Evolutionary conservation across 2,797 vertebrate genomes (phyloP).

Genomic region (Danio jaintianensis): DNA sequence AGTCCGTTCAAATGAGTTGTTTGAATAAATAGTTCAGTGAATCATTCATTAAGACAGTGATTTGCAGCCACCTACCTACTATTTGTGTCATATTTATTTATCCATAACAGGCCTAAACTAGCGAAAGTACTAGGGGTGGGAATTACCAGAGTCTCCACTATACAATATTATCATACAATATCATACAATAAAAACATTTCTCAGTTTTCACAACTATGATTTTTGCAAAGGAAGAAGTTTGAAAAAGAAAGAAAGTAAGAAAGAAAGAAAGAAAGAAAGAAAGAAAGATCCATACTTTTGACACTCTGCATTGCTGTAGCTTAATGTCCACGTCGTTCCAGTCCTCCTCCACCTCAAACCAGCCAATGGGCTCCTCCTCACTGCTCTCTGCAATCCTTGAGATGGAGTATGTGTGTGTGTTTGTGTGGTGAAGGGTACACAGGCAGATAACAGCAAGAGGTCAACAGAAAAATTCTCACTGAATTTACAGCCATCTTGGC

Average conservation of each 20-base stretch:
- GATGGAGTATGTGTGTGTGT: constrained; percentile 36
- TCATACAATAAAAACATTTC: too few species aligned
- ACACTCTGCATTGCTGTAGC: constrained; percentile 89
- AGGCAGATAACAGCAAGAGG: constrained; percentile 13
- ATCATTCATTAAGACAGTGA: too few species aligned
- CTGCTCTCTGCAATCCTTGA: constrained; percentile 71
- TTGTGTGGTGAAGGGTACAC: background rate
- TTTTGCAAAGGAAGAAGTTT: too few species aligned
- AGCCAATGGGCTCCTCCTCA: constrained; percentile 93
- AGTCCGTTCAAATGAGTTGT: too few species aligned
- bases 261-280: constrained; percentile 22
- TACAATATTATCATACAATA: too few species aligned
- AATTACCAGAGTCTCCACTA: too few species aligned
- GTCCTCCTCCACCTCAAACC: constrained; percentile 97
- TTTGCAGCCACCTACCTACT: too few species aligned
- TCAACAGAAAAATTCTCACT: background rate
- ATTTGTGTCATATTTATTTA: too few species aligned
- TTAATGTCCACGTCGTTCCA: constrained; percentile 96
- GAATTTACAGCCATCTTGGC: constrained; percentile 12
- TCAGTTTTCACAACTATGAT: too few species aligned
- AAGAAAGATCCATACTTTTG: constrained; percentile 79
- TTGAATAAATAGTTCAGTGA: too few species aligned
- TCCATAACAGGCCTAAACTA: too few species aligned
- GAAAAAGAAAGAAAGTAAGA: constrained; percentile 7
- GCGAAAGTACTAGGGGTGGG: too few species aligned